phyloP scores from a whole-genome alignment of 2,797 vertebrate species.

The Pseudochirops cupreus region DNA sequence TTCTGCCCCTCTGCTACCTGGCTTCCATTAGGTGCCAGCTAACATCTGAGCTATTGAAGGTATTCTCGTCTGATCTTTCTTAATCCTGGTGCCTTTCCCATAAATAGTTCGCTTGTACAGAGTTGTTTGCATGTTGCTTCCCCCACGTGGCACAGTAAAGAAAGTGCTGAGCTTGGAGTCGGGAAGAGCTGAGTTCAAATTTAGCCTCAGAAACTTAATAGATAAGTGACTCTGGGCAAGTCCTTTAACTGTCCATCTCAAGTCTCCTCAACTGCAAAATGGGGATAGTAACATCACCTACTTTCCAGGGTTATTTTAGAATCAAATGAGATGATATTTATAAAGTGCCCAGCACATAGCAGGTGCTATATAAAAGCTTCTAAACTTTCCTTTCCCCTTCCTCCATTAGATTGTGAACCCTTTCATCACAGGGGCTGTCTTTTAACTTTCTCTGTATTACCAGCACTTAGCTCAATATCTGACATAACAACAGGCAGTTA shows the following conservation, averaged over 20 bases:
- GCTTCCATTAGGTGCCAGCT: not conserved
- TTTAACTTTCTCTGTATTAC: constrained; percentile 21
- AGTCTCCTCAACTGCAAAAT: not conserved
- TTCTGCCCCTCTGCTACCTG: not conserved
- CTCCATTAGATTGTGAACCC: not conserved
- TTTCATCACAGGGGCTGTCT: not conserved
- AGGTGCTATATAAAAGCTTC: too few species aligned
- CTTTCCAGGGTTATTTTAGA: not conserved
- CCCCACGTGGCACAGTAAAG: not conserved
- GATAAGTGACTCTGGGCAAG: not conserved
- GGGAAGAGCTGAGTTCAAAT: not conserved
- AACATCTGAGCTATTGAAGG: not conserved
- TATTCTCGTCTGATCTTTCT: not conserved
- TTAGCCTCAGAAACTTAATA: not conserved
- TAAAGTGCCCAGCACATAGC: not conserved
- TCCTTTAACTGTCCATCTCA: not conserved
- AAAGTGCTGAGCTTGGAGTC: not conserved
- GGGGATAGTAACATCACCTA: not conserved
- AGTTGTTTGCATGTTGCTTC: not conserved
- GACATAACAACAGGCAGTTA: not conserved
- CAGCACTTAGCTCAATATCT: not conserved
- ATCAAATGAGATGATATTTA: not conserved
- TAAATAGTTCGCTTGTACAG: not conserved
- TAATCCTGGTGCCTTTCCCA: not conserved
- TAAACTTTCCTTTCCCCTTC: not conserved